Base-by-base conservation (phyloP, 2,113 vertebrate species). In the Numenius arquata region DNA sequence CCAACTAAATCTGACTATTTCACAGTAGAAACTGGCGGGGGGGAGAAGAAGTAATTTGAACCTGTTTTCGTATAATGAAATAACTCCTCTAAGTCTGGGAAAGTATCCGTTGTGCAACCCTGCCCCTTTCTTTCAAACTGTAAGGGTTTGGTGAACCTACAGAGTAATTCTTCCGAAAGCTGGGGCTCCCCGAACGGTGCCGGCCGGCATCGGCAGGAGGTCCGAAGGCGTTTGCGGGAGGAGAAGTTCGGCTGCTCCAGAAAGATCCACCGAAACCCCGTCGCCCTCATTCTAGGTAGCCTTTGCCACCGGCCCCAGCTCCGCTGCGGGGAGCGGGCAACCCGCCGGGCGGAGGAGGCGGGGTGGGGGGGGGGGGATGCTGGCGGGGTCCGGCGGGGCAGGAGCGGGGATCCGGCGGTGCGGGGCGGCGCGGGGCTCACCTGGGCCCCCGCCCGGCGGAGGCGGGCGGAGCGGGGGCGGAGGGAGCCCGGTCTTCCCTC, bases 111-210 rank as follows among this genome's bases (percentile, higher is more conserved):
- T 16, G 11, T 14, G 23, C 86, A 67, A 38, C 26, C 8, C 58
- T 9, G 48, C 6, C 11, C 9, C 17, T 63, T 79, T 43, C n/a
- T 63, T 79, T 43, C n/a, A 53, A 80, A 6, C 32, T 8, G 5
- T 8, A 22, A 19, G 12, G 1, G 32, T 58, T 56, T 23, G 23
- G 8, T 25, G 53, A 76, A 22, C 18, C 27, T 6, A 15, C 16
- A 26, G 63, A 38, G 0, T 4, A 38, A 71, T 18, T n/a, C 5
- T 11, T 29, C 34, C 15, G 5, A 0, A 0, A 21, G 8, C 12
- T 0, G 65, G 5, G 11, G 25, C 19, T 78, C 70, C 27, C 58
- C 43, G 15, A n/a, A 20, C 2, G 3, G 16, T 7, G 15, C 40
- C 14, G 8, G 59, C 27, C 19, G 6, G 20, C 50, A 4, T 2